Conservation (phyloP, 2,888 invertebrate genomes). For the Acronicta alni region DNA sequence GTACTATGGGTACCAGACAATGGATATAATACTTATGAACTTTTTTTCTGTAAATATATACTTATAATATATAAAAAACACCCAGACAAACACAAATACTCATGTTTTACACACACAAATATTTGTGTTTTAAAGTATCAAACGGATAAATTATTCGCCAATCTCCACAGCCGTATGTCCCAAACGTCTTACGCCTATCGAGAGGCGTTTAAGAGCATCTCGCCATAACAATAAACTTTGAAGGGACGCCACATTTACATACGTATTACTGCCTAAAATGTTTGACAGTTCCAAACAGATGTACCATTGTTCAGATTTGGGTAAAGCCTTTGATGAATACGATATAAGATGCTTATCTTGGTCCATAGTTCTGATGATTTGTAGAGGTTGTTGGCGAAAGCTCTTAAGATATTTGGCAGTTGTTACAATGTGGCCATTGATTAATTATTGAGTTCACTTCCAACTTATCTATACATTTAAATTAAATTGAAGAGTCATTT, state of each 20-base stretch:
- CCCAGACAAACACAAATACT: too few species aligned
- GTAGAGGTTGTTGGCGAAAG: slow-evolving; percentile 45
- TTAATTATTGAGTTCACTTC: slow-evolving; percentile 25
- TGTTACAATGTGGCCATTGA: slow-evolving; percentile 16
- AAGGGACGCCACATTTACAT: slow-evolving; percentile 80
- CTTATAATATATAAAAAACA: too few species aligned
- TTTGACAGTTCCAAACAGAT: slow-evolving; percentile 83
- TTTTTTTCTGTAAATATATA: too few species aligned
- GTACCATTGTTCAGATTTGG: slow-evolving; percentile 64
- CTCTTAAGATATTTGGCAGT: slow-evolving; percentile 27
- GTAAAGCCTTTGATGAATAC: slow-evolving; percentile 65
- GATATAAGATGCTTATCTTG: slow-evolving; percentile 56
- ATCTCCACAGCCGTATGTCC: slow-evolving; percentile 59
- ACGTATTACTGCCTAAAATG: slow-evolving; percentile 79
- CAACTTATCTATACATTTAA: too few species aligned
- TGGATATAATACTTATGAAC: too few species aligned
- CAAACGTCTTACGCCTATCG: slow-evolving; percentile 74
- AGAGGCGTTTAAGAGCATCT: slow-evolving; percentile 79
- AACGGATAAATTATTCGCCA: neutral
- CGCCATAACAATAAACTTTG: slow-evolving; percentile 85
- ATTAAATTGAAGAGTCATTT: too few species aligned
- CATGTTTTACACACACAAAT: too few species aligned
- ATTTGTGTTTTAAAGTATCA: too few species aligned
- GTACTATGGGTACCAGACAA: too few species aligned
- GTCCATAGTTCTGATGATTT: slow-evolving; percentile 54